Conservation (phyloP, 2,797 vertebrate species). For the Micromesistius poutassou region DNA sequence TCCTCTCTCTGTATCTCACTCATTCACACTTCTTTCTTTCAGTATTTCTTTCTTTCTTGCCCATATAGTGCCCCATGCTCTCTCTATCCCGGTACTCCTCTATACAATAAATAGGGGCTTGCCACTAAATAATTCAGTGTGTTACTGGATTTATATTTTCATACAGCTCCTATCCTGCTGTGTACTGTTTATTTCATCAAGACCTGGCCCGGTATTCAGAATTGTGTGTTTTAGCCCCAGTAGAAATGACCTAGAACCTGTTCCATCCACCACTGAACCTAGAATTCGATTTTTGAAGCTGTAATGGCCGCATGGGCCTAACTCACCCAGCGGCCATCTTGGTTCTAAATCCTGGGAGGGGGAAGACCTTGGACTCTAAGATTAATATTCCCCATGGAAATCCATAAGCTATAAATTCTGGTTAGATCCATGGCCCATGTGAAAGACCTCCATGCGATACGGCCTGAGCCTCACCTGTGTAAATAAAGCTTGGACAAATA, state of each 20-base stretch:
- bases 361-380: background rate
- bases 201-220: constrained; percentile 21
- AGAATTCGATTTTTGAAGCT: too few relatives aligned
- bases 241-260: background rate
- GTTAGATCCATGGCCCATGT: background rate
- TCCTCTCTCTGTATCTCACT: too few relatives aligned
- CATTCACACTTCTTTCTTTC: background rate
- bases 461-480: background rate
- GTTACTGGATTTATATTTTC: background rate
- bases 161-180: background rate
- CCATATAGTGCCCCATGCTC: background rate
- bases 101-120: background rate
- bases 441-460: background rate
- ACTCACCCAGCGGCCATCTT: background rate
- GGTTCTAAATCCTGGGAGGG: background rate
- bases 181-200: constrained; percentile 11
- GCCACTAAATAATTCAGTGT: constrained; percentile 13
- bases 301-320: background rate
- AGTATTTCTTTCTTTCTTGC: background rate
- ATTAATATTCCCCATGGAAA: constrained; percentile 35
- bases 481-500: background rate
- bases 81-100: background rate
- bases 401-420: constrained; percentile 33
- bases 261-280: background rate
- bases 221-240: background rate